Percentiles rank a stretch among this genome's conserved stretches.
Evolutionary conservation across 2,888 invertebrate genomes (phyloP).

Genomic region (Willowsia nigromaculata): DNA sequence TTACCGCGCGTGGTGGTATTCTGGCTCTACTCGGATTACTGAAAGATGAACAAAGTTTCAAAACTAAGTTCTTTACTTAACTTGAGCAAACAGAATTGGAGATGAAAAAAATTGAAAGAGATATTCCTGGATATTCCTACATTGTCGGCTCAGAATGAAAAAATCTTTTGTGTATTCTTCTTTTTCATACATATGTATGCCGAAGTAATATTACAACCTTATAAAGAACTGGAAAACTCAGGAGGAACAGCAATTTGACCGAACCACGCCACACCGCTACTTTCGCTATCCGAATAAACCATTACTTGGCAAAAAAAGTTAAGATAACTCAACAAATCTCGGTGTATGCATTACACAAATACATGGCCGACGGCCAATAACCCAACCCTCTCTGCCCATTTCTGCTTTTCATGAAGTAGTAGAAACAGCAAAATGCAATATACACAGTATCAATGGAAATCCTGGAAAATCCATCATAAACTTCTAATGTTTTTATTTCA

Average conservation of each 20-base stretch:
- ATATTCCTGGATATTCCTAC: background rate
- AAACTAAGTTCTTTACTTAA: background rate
- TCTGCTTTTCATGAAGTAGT: background rate
- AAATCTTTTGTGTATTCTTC: background rate
- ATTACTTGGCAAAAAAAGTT: constrained; percentile 20
- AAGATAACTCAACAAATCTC: background rate
- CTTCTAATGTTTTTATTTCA: constrained; percentile 10
- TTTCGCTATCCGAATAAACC: background rate
- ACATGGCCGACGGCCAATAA: constrained; percentile 44
- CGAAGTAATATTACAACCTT: background rate
- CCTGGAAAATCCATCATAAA: constrained; percentile 45
- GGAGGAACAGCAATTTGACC: background rate
- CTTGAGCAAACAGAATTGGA: background rate
- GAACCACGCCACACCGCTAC: background rate
- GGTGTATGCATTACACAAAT: background rate
- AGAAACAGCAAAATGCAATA: background rate
- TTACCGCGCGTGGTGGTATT: background rate
- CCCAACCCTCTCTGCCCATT: background rate
- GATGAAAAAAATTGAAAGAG: background rate
- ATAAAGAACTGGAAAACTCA: background rate
- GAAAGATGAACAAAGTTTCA: constrained; percentile 13
- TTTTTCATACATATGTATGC: constrained; percentile 18
- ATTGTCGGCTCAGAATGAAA: background rate
- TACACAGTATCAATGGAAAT: constrained; percentile 18
- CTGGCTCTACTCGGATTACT: background rate